Evolutionary conservation across 2,797 vertebrate species (phyloP).

Genomic region (Bradypodion ventrale): DNA sequence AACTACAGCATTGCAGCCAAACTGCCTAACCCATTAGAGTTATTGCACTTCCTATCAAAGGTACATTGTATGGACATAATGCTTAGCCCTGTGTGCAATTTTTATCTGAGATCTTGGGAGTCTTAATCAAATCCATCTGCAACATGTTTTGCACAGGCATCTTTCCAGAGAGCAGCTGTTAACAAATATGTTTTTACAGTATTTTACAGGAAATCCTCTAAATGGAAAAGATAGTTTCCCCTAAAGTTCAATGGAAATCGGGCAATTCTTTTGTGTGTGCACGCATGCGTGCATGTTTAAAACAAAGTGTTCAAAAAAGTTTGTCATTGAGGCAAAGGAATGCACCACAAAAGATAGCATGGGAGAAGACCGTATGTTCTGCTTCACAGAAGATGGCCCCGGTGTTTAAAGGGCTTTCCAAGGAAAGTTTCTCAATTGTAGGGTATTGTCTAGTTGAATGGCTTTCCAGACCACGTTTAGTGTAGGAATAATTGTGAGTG

Average conservation of each 20-base stretch:
- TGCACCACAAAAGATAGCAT: not conserved
- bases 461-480: not conserved
- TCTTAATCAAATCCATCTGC: conserved; percentile 11
- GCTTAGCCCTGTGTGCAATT: not conserved
- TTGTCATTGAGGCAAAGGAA: not conserved
- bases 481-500: not conserved
- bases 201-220: not conserved
- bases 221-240: not conserved
- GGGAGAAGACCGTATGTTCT: not conserved
- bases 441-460: not conserved
- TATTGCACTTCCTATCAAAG: not conserved
- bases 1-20: not conserved
- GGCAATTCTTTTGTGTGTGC: no score
- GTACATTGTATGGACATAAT: not conserved
- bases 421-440: not conserved
- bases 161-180: conserved; percentile 6
- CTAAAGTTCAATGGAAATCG: not conserved
- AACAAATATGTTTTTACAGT: not conserved
- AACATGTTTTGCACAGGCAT: not conserved
- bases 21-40: conserved; percentile 19
- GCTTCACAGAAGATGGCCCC: not conserved
- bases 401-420: not conserved
- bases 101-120: not conserved
- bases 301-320: accelerated
- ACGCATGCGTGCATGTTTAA: no score